phyloP scores from a whole-genome alignment of 2,888 invertebrate species.

The Bombylius major region DNA sequence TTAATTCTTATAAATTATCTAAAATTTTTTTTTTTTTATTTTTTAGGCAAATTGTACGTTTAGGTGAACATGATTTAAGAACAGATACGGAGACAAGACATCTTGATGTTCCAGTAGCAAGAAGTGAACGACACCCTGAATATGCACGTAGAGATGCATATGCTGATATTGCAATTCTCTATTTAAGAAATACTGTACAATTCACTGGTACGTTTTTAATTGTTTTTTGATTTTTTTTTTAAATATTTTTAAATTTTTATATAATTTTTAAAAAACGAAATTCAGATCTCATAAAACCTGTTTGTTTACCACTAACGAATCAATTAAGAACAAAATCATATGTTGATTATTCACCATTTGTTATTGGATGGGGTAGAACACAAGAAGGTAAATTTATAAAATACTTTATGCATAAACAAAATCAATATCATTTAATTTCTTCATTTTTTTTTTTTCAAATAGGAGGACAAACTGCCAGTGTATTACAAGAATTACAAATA shows the following conservation, averaged over 20 bases:
- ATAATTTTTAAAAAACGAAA: not conserved
- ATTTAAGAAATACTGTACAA: constrained; percentile 15
- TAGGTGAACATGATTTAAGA: constrained; percentile 66
- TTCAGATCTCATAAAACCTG: constrained; percentile 54
- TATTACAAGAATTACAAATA: constrained; percentile 55
- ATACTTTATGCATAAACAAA: not conserved
- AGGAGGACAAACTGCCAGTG: constrained; percentile 56
- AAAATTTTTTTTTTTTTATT: not conserved
- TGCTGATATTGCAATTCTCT: constrained; percentile 69
- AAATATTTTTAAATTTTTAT: no score
- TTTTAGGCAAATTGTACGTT: constrained; percentile 49
- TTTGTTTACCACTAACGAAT: constrained; percentile 56
- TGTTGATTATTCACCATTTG: constrained; percentile 47
- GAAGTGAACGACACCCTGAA: constrained; percentile 21
- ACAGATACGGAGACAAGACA: constrained; percentile 46
- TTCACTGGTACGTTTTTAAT: not conserved
- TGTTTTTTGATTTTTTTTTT: no score
- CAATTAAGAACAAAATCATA: constrained; percentile 43
- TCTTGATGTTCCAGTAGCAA: constrained; percentile 41
- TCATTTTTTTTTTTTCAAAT: constrained; percentile 2
- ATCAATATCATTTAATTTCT: not conserved
- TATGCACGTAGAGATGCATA: constrained; percentile 38
- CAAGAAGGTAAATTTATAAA: constrained; percentile 20
- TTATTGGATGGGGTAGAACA: constrained; percentile 50
- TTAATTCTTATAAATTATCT: not conserved